A percentile compares a stretch with the other conserved stretches of the same genome.
phyloP scores from a whole-genome alignment of 2,113 vertebrate species.

The Diglossa brunneiventris region DNA sequence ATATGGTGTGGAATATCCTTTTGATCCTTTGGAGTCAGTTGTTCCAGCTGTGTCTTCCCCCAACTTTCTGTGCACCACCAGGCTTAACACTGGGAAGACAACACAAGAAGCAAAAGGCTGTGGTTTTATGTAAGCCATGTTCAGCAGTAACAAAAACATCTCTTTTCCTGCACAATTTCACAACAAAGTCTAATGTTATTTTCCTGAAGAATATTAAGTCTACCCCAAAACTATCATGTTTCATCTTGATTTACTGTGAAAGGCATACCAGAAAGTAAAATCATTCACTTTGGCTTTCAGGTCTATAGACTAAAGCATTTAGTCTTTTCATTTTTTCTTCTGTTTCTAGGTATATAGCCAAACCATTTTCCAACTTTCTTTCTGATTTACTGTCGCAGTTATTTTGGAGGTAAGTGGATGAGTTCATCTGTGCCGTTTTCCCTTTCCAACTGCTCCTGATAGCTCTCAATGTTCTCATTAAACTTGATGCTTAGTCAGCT shows the following conservation, averaged over 20 bases:
- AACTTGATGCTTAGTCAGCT: not conserved
- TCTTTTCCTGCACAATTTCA: not conserved
- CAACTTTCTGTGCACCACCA: not conserved
- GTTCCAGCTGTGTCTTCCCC: not conserved
- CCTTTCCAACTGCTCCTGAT: not conserved
- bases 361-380: not conserved
- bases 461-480: not conserved
- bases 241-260: not conserved
- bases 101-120: not conserved
- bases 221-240: not conserved
- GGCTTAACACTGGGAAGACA: not conserved
- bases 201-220: not conserved
- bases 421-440: not conserved
- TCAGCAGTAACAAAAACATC: not conserved
- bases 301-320: not conserved
- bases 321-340: not conserved
- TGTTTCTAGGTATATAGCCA: not conserved
- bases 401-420: not conserved
- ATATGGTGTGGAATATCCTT: not conserved
- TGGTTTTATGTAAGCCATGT: not conserved
- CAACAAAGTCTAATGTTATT: not conserved
- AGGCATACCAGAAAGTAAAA: not conserved
- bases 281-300: not conserved
- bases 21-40: not conserved
- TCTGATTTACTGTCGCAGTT: not conserved